phyloP scores from a whole-genome alignment of 2,888 invertebrate species.

The Selenia dentaria region DNA sequence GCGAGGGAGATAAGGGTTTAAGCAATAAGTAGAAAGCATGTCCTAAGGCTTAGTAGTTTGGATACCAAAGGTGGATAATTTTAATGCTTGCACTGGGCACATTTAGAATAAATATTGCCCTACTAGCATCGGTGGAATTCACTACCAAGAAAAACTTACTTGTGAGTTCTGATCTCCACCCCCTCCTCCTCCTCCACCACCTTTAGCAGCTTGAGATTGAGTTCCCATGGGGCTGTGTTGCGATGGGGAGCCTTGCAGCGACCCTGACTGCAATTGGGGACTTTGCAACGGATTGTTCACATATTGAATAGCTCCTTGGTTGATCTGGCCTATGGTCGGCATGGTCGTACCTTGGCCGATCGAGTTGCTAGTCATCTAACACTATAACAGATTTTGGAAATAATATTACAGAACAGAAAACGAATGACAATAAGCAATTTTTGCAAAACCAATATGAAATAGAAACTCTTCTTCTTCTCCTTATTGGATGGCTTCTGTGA shows the following conservation, averaged over 20 bases:
- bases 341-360: slow-evolving; percentile 60
- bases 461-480: too few relatives aligned
- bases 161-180: slow-evolving; percentile 63
- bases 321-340: slow-evolving; percentile 64
- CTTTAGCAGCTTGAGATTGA: slow-evolving; percentile 61
- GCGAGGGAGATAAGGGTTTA: too few relatives aligned
- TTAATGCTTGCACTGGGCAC: too few relatives aligned
- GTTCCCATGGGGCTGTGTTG: slow-evolving; percentile 78
- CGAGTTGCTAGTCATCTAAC: slow-evolving; percentile 55
- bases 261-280: slow-evolving; percentile 66
- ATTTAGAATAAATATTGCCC: too few relatives aligned
- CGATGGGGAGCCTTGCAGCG: slow-evolving; percentile 72
- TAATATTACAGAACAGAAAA: slow-evolving; percentile 1
- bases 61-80: too few relatives aligned
- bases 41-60: too few relatives aligned
- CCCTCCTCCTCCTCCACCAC: slow-evolving; percentile 52
- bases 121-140: too few relatives aligned
- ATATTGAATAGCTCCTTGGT: slow-evolving; percentile 67
- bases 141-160: too few relatives aligned
- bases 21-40: too few relatives aligned
- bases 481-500: too few relatives aligned
- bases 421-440: too few relatives aligned
- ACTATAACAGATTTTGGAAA: background rate
- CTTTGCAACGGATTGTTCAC: slow-evolving; percentile 71
- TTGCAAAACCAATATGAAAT: too few relatives aligned